These are phyloP conservation scores for Botia almorhae DNA, from an alignment of 2,797 vertebrate species.

Conservation along the genomic window DNA sequence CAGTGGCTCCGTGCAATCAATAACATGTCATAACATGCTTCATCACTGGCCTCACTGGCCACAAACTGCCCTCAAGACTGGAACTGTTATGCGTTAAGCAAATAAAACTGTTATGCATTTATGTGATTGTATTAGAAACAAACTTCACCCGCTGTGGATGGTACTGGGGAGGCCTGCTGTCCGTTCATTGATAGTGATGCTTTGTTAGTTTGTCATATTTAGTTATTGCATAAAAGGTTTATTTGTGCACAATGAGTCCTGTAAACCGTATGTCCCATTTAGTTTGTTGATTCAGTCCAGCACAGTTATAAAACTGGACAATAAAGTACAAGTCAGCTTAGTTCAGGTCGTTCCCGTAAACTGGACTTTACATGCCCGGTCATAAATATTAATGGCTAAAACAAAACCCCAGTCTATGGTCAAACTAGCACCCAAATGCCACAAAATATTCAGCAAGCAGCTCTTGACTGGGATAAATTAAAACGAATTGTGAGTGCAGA, in stretches of 20 bases:
- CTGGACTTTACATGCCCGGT: background rate
- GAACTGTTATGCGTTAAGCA: background rate
- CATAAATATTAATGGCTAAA: constrained; percentile 24
- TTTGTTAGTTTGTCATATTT: constrained; percentile 16
- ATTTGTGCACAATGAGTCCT: background rate
- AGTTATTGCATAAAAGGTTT: background rate
- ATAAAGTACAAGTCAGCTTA: background rate
- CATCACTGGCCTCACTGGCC: background rate
- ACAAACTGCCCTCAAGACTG: background rate
- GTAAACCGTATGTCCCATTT: background rate
- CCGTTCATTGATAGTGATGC: background rate
- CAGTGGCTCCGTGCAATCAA: background rate
- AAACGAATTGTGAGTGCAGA: background rate
- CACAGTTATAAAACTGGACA: background rate
- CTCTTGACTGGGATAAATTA: constrained; percentile 3
- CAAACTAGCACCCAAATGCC: constrained; percentile 3
- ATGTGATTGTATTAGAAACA: background rate
- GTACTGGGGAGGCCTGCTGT: too few relatives aligned
- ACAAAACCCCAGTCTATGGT: constrained; percentile 9
- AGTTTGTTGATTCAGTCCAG: background rate
- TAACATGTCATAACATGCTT: background rate
- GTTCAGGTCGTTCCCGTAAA: background rate
- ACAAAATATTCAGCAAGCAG: constrained; percentile 1
- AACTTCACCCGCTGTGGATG: background rate
- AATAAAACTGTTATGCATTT: too few relatives aligned